A percentile compares a stretch with the other conserved stretches of the same genome.
Evolutionary conservation across 2,797 vertebrate genomes (phyloP).

Genomic region (Acanthornis magna): DNA sequence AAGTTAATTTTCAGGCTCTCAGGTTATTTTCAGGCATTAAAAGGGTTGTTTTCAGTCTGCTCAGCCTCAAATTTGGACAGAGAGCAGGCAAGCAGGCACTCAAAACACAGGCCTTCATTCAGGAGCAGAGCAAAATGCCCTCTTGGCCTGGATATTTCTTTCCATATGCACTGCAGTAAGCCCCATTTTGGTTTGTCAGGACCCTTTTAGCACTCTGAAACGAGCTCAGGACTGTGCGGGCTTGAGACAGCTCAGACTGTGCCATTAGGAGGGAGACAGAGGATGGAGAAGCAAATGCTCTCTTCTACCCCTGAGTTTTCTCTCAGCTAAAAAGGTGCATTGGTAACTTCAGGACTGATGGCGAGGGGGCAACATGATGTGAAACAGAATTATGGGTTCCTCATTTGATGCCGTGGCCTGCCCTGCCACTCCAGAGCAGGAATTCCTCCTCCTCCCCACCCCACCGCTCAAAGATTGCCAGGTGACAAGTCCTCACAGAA

Average conservation of each 20-base stretch:
- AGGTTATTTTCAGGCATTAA: background rate
- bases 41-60: background rate
- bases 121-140: background rate
- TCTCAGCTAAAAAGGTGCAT: background rate
- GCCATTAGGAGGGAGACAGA: background rate
- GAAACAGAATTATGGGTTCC: background rate
- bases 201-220: background rate
- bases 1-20: background rate
- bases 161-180: background rate
- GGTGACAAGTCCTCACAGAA: background rate
- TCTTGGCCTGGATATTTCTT: background rate
- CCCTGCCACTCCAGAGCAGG: background rate
- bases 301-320: background rate
- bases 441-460: background rate
- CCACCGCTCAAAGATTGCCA: background rate
- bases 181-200: background rate
- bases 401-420: background rate
- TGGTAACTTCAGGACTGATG: background rate
- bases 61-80: background rate
- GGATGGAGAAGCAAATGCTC: background rate
- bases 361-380: background rate
- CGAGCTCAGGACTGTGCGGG: background rate
- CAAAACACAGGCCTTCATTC: background rate
- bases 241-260: background rate
- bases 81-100: background rate